Percentiles rank a stretch among this genome's conserved stretches.
Evolutionary conservation across 2,888 invertebrate genomes (phyloP).

Genomic region (Plusia festucae): DNA sequence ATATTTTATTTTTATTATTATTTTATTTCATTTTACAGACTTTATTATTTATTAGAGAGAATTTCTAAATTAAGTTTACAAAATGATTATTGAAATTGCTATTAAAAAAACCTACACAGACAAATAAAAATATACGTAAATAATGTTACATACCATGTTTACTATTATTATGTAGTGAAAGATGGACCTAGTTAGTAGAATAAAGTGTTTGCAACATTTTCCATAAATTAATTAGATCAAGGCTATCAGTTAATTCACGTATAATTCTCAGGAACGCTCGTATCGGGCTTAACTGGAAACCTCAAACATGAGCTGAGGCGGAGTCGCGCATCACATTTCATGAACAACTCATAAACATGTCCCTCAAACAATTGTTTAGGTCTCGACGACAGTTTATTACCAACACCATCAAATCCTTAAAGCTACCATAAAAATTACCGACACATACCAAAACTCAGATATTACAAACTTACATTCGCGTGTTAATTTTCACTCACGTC

Average conservation of each 20-base stretch:
- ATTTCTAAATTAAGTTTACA: too few species aligned
- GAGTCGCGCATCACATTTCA: neutral
- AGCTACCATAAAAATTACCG: neutral
- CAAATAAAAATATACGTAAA: too few species aligned
- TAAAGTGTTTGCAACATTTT: too few species aligned
- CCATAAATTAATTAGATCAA: neutral
- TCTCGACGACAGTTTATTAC: neutral
- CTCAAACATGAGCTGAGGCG: neutral
- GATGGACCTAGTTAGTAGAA: too few species aligned
- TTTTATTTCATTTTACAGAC: too few species aligned
- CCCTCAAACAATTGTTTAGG: neutral
- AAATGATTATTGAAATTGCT: too few species aligned
- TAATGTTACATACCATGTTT: too few species aligned
- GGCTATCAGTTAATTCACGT: neutral
- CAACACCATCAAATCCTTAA: neutral
- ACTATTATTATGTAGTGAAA: too few species aligned
- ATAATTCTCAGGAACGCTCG: neutral
- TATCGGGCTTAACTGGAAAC: neutral
- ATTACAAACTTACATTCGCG: conserved; percentile 35
- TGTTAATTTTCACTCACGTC: conserved; percentile 40
- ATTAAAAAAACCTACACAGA: too few species aligned
- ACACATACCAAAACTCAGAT: conserved; percentile 12
- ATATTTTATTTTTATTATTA: too few species aligned
- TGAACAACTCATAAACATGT: conserved; percentile 1
- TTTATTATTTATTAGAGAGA: too few species aligned